A percentile compares a stretch with the other conserved stretches of the same genome.
Evolutionary conservation across 2,797 vertebrate genomes (phyloP).

Genomic region (Scolopax rusticola): DNA sequence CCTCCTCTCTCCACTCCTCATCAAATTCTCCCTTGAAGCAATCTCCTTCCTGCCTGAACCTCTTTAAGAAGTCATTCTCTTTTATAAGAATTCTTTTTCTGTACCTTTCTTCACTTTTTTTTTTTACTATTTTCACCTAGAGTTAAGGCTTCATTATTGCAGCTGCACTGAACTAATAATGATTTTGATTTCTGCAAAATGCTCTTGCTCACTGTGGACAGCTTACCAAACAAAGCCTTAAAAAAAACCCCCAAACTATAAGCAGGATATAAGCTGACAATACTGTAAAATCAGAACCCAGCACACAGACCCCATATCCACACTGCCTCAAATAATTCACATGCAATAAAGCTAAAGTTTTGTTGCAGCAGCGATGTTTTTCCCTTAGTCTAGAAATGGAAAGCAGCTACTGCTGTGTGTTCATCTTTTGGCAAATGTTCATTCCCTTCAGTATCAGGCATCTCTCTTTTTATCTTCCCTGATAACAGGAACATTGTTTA

Average conservation of each 20-base stretch:
- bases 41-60: neutral
- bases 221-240: neutral
- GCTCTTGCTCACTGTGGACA: neutral
- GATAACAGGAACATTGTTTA: conserved; percentile 9
- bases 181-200: neutral
- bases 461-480: neutral
- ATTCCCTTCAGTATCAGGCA: neutral
- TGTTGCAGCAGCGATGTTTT: neutral
- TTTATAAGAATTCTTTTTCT: neutral
- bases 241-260: neutral
- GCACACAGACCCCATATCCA: neutral
- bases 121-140: neutral
- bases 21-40: neutral
- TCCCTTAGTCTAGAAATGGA: neutral
- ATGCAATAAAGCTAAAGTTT: neutral
- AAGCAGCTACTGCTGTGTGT: neutral
- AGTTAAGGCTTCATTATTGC: neutral
- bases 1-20: neutral
- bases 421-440: conserved; percentile 9
- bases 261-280: neutral
- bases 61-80: neutral
- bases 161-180: neutral
- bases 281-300: neutral
- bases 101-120: neutral
- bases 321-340: neutral